phyloP scores from a whole-genome alignment of 2,113 vertebrate species.

The Neodon shergylaensis region DNA sequence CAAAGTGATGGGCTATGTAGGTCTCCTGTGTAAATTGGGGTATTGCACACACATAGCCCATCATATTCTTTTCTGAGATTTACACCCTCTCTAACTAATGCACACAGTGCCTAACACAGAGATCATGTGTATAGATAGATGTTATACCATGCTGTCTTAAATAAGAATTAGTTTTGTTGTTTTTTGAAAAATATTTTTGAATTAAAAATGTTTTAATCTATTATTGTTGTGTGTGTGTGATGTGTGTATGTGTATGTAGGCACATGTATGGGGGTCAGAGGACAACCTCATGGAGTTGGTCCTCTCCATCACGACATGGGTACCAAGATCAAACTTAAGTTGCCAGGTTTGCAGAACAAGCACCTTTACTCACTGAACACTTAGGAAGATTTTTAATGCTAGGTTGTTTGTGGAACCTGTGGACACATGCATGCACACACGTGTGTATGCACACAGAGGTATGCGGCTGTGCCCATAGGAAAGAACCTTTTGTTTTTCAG shows the following conservation, averaged over 20 bases:
- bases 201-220: neutral
- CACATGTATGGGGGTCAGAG: neutral
- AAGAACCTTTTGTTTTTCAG: neutral
- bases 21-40: neutral
- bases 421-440: neutral
- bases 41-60: neutral
- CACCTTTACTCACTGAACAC: neutral
- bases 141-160: neutral
- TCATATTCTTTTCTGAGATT: neutral
- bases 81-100: neutral
- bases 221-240: neutral
- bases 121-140: neutral
- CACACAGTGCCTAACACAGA: neutral
- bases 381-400: neutral
- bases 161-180: neutral
- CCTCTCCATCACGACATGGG: neutral
- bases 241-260: too few species aligned
- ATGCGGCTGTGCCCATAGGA: neutral
- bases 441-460: neutral
- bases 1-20: neutral
- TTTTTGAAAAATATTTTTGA: neutral
- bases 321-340: neutral
- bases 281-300: neutral
- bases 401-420: neutral
- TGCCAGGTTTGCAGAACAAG: neutral